A percentile compares a stretch with the other conserved stretches of the same genome.
Evolutionary conservation across 1,140 invertebrate genomes (phyloP).

Genomic region (Asobara japonica): DNA sequence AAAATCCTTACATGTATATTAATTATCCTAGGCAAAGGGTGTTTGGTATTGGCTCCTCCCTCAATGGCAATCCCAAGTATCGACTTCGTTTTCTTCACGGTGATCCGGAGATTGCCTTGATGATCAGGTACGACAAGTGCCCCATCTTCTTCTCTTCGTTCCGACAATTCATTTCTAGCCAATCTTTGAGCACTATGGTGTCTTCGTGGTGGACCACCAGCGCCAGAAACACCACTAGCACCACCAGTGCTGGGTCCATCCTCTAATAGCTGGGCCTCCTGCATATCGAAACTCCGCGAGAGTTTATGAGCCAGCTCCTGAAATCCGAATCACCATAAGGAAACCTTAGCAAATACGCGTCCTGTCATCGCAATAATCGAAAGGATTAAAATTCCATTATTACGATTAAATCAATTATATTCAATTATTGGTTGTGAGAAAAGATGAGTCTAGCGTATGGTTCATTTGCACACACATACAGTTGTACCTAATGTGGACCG

Average conservation of each 20-base stretch:
- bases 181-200: constrained; percentile 60
- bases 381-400: constrained; percentile 19
- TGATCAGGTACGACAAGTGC: constrained; percentile 81
- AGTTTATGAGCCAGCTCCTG: constrained; percentile 86
- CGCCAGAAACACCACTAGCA: constrained; percentile 68
- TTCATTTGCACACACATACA: constrained; percentile 4
- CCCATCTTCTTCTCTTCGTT: constrained; percentile 71
- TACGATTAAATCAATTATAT: not conserved
- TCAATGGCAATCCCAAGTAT: constrained; percentile 96
- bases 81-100: constrained; percentile 90
- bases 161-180: constrained; percentile 65
- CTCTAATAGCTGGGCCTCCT: constrained; percentile 80
- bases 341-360: not conserved
- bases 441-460: not conserved
- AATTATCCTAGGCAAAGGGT: constrained; percentile 93
- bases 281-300: constrained; percentile 86
- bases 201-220: constrained; percentile 59
- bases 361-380: not conserved
- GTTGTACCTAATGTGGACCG: constrained; percentile 1
- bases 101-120: constrained; percentile 85
- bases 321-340: constrained; percentile 25
- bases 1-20: constrained; percentile 88
- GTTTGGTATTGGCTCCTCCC: constrained; percentile 94
- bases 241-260: constrained; percentile 66
- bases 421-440: not conserved